A percentile compares a stretch with the other conserved stretches of the same genome.
Evolutionary conservation across 2,113 vertebrate species (phyloP).

Genomic region (Marmota flaviventris): DNA sequence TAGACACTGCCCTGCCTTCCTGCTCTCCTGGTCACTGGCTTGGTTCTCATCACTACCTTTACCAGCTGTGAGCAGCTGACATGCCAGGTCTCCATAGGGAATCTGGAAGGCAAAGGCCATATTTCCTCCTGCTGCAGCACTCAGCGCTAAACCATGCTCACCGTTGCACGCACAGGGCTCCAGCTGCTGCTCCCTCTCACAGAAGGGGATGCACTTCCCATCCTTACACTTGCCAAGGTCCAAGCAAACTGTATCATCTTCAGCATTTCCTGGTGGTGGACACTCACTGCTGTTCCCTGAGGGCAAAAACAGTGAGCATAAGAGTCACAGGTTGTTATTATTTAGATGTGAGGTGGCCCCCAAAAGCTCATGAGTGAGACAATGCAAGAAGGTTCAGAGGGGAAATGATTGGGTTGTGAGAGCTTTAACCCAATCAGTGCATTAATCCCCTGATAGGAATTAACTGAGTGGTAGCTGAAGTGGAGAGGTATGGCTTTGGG

Average conservation of each 20-base stretch:
- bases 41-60: background rate
- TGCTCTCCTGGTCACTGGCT: accelerated
- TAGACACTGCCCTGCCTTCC: background rate
- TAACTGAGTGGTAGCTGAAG: too few species aligned
- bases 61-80: background rate
- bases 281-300: constrained; percentile 95
- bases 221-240: constrained; percentile 94
- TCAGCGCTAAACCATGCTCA: constrained; percentile 77
- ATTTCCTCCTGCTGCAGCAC: accelerated
- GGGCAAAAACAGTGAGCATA: background rate
- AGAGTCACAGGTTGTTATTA: background rate
- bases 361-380: too few species aligned
- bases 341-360: too few species aligned
- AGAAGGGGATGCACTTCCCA: constrained; percentile 96
- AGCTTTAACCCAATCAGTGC: too few species aligned
- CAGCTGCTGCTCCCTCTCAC: constrained; percentile 91
- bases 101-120: background rate
- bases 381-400: too few species aligned
- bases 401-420: too few species aligned
- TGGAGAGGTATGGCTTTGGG: too few species aligned
- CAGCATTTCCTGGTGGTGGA: constrained; percentile 93
- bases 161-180: constrained; percentile 95
- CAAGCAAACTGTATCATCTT: constrained; percentile 91
- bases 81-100: background rate
- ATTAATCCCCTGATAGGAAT: too few species aligned